Evolutionary conservation across 2,888 invertebrate genomes (phyloP).

Genomic region (Acronicta leporina): DNA sequence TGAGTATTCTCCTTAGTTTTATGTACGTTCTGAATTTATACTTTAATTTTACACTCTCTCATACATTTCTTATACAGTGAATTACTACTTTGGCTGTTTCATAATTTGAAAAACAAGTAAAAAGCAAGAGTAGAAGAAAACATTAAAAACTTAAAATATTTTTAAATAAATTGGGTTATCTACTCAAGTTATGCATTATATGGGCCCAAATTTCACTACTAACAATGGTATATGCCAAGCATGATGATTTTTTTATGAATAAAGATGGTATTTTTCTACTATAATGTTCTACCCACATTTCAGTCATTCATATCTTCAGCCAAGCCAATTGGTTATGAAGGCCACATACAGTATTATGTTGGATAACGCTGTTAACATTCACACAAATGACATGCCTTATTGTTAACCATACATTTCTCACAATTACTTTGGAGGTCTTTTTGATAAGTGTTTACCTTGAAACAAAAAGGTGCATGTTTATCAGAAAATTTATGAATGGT

Average conservation of each 20-base stretch:
- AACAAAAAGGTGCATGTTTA: slow-evolving; percentile 22
- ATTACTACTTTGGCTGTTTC: neutral
- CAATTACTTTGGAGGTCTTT: slow-evolving; percentile 54
- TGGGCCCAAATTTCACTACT: too few relatives aligned
- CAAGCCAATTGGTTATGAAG: slow-evolving; percentile 62
- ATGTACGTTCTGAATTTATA: neutral
- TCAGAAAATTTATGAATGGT: slow-evolving; percentile 28
- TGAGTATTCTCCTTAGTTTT: slow-evolving; percentile 88
- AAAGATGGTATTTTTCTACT: slow-evolving; percentile 13
- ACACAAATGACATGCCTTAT: slow-evolving; percentile 53
- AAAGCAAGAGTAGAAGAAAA: neutral
- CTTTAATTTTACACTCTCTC: neutral
- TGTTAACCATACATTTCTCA: slow-evolving; percentile 54
- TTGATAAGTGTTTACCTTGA: slow-evolving; percentile 47
- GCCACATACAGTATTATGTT: slow-evolving; percentile 55
- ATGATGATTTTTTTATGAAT: slow-evolving; percentile 5
- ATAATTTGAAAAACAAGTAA: neutral
- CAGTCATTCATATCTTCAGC: slow-evolving; percentile 32
- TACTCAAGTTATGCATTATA: too few relatives aligned
- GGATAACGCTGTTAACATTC: slow-evolving; percentile 59
- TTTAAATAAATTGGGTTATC: too few relatives aligned
- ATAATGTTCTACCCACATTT: slow-evolving; percentile 37
- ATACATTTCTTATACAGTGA: neutral
- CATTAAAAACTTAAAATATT: too few relatives aligned
- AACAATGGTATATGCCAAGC: neutral